These are phyloP conservation scores for Mionectes macconnelli DNA, from an alignment of 2,113 vertebrate genomes.

Conservation along the genomic window DNA sequence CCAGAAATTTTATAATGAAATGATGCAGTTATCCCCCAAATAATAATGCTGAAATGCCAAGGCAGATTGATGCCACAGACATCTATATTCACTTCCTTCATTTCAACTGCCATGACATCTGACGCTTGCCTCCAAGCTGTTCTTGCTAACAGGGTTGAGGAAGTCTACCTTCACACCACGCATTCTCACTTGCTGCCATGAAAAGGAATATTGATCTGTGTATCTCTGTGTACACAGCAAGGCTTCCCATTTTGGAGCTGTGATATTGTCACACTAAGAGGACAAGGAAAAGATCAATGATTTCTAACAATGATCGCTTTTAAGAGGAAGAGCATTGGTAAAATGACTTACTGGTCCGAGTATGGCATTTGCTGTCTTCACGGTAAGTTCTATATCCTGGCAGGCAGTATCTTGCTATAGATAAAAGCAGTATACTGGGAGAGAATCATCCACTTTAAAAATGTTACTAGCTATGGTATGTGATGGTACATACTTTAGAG, in stretches of 20 bases:
- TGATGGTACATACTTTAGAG: not conserved
- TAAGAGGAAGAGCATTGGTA: not conserved
- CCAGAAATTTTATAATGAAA: not conserved
- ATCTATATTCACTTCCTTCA: not conserved
- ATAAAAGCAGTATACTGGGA: not conserved
- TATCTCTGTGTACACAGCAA: slow-evolving; percentile 50
- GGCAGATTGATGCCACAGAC: not conserved
- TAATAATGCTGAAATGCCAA: not conserved
- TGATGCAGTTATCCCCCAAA: not conserved
- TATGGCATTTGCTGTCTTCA: not conserved
- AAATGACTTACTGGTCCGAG: slow-evolving; percentile 27
- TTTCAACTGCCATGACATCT: not conserved
- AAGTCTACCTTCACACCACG: slow-evolving; percentile 4
- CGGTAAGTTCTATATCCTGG: not conserved
- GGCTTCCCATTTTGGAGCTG: slow-evolving; percentile 50
- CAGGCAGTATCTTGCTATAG: not conserved
- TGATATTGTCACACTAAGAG: slow-evolving; percentile 26
- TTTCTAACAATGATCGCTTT: slow-evolving; percentile 51
- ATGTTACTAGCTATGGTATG: not conserved
- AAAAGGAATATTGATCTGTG: slow-evolving; percentile 57
- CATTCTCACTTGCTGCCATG: slow-evolving; percentile 49
- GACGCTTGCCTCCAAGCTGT: not conserved
- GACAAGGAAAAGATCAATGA: slow-evolving; percentile 52
- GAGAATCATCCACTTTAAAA: not conserved
- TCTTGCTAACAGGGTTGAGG: not conserved